Base-by-base conservation (phyloP, 2,888 invertebrate species). In the Drosophila fulvimacula region DNA sequence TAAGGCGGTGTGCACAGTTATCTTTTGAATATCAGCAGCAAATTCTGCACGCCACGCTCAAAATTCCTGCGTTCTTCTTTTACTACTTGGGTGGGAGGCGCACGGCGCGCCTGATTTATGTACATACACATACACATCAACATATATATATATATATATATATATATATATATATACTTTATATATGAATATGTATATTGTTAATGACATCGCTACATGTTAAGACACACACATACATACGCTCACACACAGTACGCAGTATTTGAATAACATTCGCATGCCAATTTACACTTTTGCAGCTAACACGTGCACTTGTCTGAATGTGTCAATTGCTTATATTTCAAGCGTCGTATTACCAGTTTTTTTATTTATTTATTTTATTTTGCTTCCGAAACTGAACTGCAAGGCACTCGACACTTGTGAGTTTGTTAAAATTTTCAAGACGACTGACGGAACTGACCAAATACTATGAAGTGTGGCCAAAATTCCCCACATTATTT, bases 311-410 rank as follows among this genome's bases (percentile, higher is more conserved):
- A 70, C 38, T 61, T 68, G 34, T 39, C 32, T 21, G 76, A 63
- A 63, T 73, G 59, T 70, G 73, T 65, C 56, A 64, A 70, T 53
- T 52, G 52, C 32, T 41, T 44, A 41, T 21, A 30, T 52, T 55
- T 48, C 9, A 59, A 51, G 62, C 52, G 68, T 55, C 55, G 63
- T 52, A 71, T 77, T 77, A 77, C 77, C 77, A 71, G 68, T 74
- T 74, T 74, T 58, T 62, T 77, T 77, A 62, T 68, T 46, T 57
- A 44, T 57, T 34, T 38, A 32, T 30, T 68, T 69, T 63, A 61
- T 68, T 68, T 61, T 61, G 65, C 30, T 70, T 66, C 58, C 62
- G 55, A 69, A n/a, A 30, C 52, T 61, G 32, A 60, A 48, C 53
- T 4, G 17, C 52, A 48, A 48, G 5, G 9, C 53, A 41, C 39